Base-by-base conservation (phyloP, 2,797 vertebrate species). In the Mastacembelus armatus region DNA sequence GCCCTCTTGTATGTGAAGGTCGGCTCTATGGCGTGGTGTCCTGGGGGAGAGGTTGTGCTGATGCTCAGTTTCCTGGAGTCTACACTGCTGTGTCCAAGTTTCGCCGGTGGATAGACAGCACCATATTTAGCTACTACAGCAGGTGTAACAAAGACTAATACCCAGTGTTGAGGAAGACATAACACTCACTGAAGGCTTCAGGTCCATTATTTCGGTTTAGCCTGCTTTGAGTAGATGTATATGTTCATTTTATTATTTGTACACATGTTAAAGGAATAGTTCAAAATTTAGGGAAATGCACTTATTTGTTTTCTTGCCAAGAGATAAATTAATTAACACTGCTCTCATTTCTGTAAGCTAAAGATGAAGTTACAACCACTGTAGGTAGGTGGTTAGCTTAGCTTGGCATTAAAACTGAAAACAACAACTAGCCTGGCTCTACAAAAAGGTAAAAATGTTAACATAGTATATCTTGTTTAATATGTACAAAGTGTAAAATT, bases 51-150 rank as follows among this genome's bases (percentile, higher is more conserved):
- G 88, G 93, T 26, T 95, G 94, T 26, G 94, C 87, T 2, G 89
- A 90, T 0, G 74, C 93, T 39, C 66, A 66, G 30, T 95, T 89
- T 55, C 94, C 93, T 0, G 95, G 94, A 2, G 91, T 95, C 42
- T 95, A 95, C 85, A 93, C 93, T 0, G 84, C 92, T 0, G 93
- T 96, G 57, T 91, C 94, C 33, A 93, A 86, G 21, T 94, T 89
- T 55, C 92, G 93, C 54, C 83, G 64, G 15, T 96, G 95, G 95
- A 95, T 96, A 49, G 92, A 95, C 68, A 71, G 84, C 76, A 94
- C 86, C 26, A 91, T 95, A 63, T 92, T 89, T 26, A 90, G 77
- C 68, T 91, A 86, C 87, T 92, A 93, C 75, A 86, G 85, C 77
- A 89, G 27, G 66, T 94, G 92, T 66, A 59, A 66, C 11, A 82